Conservation (phyloP, 2,797 vertebrate genomes). For the Microcaecilia unicolor region DNA sequence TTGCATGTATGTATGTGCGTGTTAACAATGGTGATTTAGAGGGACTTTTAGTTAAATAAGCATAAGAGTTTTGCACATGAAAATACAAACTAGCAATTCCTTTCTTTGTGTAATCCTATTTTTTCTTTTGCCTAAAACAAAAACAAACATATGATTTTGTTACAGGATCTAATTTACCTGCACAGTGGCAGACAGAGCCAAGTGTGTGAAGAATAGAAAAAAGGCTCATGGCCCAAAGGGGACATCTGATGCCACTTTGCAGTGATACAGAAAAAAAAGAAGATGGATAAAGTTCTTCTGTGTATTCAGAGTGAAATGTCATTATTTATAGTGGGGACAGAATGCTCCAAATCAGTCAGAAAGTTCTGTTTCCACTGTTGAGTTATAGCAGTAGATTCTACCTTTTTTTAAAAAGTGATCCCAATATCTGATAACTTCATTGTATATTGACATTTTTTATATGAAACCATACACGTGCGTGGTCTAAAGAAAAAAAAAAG, state of each 20-base stretch:
- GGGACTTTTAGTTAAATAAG: no score
- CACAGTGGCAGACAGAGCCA: slow-evolving; percentile 1
- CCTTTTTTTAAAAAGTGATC: no score
- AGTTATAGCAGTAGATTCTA: not conserved
- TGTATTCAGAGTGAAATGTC: slow-evolving; percentile 14
- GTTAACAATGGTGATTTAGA: no score
- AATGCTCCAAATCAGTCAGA: no score
- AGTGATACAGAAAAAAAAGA: slow-evolving; percentile 9
- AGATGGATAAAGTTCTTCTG: slow-evolving; percentile 15
- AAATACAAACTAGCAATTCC: no score
- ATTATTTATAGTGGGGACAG: not conserved
- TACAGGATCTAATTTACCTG: slow-evolving; percentile 18
- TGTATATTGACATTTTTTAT: not conserved
- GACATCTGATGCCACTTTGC: not conserved
- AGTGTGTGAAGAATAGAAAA: slow-evolving; percentile 9
- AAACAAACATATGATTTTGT: not conserved
- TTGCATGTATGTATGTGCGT: no score
- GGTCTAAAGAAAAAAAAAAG: no score
- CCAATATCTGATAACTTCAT: not conserved
- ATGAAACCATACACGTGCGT: not conserved
- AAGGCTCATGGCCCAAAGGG: not conserved
- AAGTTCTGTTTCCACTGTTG: no score
- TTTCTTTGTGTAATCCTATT: not conserved
- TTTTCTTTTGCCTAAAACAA: slow-evolving; percentile 7
- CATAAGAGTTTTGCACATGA: no score